These are phyloP conservation scores for Lepidurus couesii DNA, from an alignment of 1,140 invertebrate genomes.

Conservation along the genomic window DNA sequence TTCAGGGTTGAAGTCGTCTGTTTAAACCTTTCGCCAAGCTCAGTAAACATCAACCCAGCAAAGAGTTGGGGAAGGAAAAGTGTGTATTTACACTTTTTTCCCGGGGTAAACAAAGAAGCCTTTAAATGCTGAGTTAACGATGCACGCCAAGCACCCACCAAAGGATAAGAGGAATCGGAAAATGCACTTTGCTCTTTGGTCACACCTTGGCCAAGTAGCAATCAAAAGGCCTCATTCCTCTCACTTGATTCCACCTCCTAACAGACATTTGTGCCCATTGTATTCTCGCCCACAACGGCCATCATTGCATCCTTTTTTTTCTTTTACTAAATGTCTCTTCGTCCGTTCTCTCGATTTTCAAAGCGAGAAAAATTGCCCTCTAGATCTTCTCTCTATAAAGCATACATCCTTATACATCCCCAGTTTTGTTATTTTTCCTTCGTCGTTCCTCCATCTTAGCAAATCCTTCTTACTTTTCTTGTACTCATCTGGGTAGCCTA, in stretches of 20 bases:
- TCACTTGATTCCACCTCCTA: not conserved
- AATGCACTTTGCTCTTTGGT: constrained; percentile 14
- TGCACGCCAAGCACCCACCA: not conserved
- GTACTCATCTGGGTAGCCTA: not conserved
- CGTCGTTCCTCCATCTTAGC: not conserved
- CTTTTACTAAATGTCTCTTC: not conserved
- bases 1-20: too few relatives aligned
- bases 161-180: not conserved
- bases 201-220: not conserved
- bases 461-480: not conserved
- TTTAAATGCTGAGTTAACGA: too few relatives aligned
- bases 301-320: constrained; percentile 9
- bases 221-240: not conserved
- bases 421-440: not conserved
- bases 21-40: too few relatives aligned
- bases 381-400: not conserved
- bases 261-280: not conserved
- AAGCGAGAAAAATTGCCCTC: not conserved
- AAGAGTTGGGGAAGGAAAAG: too few relatives aligned
- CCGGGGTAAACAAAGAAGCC: too few relatives aligned
- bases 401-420: too few relatives aligned
- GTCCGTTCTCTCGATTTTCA: not conserved
- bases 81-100: too few relatives aligned
- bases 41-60: too few relatives aligned
- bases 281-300: not conserved